Evolutionary conservation across 2,888 invertebrate species (phyloP), one percentile per base, ranked within the genome.

Genomic region (Eilema sororculum): DNA sequence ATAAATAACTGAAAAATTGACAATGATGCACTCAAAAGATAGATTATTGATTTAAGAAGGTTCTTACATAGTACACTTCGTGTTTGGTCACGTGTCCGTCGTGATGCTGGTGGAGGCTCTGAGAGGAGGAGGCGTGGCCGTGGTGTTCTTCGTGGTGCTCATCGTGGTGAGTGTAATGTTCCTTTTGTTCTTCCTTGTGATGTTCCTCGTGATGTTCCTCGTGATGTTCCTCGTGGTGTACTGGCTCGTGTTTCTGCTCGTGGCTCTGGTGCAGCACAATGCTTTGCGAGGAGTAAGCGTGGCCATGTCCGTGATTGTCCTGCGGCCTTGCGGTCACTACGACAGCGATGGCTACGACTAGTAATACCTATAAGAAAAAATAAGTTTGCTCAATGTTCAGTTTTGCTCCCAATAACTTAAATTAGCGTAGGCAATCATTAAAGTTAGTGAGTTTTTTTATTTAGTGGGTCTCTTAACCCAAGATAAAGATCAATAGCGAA

Each of bases 261-360:
- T 85, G 79, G 28, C 69, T 81, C 70, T 87, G 85, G 68, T 89
- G 87, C 67, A 86, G 79, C 25, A 81, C 80, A 67, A 88, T 85
- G 72, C 83, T 87, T 68, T 89, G 90, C 3, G 87, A 87, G 9
- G 88, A 89, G 77, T 63, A 84, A 79, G 22, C 65, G 28, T 69
- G 69, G 0, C 52, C 69, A n/a, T 66, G 70, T 8, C 41, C 68
- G 6, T 68, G 58, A 25, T 46, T 28, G 0, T 71, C 74, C 8
- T 68, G 68, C 3, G 63, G 63, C 10, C 63, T 41, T 20, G 68
- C 68, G 12, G 22, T 41, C 4, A 58, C 63, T 28, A 57, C 12
- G 28, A 28, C 58, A 22, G 63, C 37, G 10, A 52, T 3, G 30
- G 68, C 74, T 10, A 84, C 78, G 5, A 91, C 64, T 65, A 85